These are phyloP conservation scores for Camponotus fellah DNA, from an alignment of 2,888 invertebrate species.

Conservation along the genomic window DNA sequence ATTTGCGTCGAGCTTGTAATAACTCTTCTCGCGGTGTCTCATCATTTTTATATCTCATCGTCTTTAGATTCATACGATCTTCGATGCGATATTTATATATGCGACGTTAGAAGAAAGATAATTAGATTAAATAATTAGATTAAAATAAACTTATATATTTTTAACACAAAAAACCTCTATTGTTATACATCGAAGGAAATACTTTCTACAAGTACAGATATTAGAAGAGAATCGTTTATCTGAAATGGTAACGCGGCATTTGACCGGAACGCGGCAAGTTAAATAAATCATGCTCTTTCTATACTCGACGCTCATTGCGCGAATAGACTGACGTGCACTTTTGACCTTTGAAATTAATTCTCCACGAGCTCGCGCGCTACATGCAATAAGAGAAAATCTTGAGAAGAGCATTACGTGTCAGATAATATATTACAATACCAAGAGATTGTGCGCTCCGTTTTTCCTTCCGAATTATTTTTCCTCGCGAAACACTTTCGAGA, in stretches of 20 bases:
- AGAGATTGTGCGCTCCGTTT: conserved; percentile 24
- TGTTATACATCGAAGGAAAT: neutral
- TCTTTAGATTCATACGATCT: neutral
- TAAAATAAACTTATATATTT: neutral
- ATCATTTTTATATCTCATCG: neutral
- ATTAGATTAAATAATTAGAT: neutral
- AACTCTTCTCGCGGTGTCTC: neutral
- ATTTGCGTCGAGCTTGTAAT: neutral
- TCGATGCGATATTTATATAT: neutral
- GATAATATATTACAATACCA: conserved; percentile 16
- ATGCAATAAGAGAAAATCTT: conserved; percentile 23
- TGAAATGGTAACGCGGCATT: conserved; percentile 1
- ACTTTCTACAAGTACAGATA: neutral
- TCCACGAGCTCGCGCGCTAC: conserved; percentile 28
- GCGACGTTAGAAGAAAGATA: neutral
- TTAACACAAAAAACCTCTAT: neutral
- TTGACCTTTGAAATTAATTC: conserved; percentile 42
- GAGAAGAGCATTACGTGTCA: conserved; percentile 12
- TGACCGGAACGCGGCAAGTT: conserved; percentile 1
- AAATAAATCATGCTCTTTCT: conserved; percentile 41
- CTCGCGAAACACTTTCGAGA: neutral
- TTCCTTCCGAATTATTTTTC: neutral
- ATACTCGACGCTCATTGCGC: conserved; percentile 15
- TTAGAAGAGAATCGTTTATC: neutral
- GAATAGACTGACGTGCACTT: conserved; percentile 26